Evolutionary conservation across 2,888 invertebrate species (phyloP).

Genomic region (Spicauda simplicius): DNA sequence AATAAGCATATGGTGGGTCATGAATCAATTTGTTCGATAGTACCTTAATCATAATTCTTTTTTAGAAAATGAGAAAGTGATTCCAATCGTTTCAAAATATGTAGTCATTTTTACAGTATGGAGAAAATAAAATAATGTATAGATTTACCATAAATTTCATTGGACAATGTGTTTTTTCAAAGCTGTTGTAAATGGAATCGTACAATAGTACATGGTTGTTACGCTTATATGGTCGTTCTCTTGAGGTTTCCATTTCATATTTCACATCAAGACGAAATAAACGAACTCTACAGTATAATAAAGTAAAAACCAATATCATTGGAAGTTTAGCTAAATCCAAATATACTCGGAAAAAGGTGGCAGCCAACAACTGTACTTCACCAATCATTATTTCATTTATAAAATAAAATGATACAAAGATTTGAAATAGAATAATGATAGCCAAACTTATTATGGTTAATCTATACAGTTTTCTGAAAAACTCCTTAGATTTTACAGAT

Average conservation of each 20-base stretch:
- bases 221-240: background rate
- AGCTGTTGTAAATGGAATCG: conserved; percentile 4
- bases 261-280: background rate
- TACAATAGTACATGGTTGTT: background rate
- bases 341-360: background rate
- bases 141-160: conserved; percentile 1
- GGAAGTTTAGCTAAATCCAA: background rate
- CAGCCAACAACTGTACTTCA: background rate
- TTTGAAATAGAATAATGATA: no score
- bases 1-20: no score
- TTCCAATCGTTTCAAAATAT: no score
- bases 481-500: background rate
- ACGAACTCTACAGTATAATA: conserved; percentile 9
- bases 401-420: no score
- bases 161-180: background rate
- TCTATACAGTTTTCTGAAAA: background rate
- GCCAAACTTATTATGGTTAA: background rate
- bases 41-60: no score
- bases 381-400: no score
- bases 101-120: no score
- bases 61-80: no score
- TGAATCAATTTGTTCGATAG: no score
- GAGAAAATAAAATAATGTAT: no score
- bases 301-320: background rate
- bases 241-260: background rate